phyloP scores from a whole-genome alignment of 2,113 vertebrate genomes.

The Alethe diademata region DNA sequence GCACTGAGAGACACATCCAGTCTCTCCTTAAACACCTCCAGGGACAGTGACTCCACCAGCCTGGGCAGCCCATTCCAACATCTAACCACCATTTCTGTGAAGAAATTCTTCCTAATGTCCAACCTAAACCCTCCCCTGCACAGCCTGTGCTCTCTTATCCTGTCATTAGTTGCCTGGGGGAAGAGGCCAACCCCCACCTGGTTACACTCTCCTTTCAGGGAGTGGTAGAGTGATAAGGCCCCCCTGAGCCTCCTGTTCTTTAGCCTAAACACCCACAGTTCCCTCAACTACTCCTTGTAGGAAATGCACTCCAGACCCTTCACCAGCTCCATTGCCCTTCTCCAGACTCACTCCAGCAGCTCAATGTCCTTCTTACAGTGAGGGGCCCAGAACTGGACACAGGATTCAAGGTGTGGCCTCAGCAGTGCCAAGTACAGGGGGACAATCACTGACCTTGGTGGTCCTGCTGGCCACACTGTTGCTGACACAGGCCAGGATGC shows the following conservation, averaged over 20 bases:
- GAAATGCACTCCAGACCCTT: background rate
- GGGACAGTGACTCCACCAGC: background rate
- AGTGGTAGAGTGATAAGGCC: background rate
- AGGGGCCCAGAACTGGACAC: background rate
- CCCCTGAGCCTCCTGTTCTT: background rate
- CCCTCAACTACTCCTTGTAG: background rate
- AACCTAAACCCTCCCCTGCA: background rate
- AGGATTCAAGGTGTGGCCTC: background rate
- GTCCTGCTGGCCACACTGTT: background rate
- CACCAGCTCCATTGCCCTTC: background rate
- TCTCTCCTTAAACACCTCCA: background rate
- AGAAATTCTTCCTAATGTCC: background rate
- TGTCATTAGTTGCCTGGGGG: background rate
- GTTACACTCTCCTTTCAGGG: background rate
- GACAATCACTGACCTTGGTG: background rate
- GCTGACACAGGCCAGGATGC: background rate
- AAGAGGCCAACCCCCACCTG: background rate
- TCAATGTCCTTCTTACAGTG: background rate
- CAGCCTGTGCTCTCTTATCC: background rate
- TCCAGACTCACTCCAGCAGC: background rate
- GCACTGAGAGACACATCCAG: background rate
- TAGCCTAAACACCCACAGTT: background rate
- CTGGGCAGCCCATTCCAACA: background rate
- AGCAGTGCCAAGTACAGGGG: background rate
- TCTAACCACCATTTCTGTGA: background rate